Evolutionary conservation across 2,797 vertebrate species (phyloP).

Genomic region (Melopsittacus undulatus): DNA sequence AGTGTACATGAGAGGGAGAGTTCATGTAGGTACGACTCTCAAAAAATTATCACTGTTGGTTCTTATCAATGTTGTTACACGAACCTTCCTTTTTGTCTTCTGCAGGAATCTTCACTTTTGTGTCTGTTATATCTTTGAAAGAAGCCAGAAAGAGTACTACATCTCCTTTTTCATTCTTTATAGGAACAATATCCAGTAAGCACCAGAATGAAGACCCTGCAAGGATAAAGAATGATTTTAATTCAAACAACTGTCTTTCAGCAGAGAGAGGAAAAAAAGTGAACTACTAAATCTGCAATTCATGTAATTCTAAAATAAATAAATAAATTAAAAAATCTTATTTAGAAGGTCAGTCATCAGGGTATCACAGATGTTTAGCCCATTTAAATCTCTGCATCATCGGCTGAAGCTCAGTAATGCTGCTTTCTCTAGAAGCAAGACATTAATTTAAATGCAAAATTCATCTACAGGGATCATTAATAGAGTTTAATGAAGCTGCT

Average conservation of each 20-base stretch:
- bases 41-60: not conserved
- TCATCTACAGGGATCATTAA: constrained; percentile 55
- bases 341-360: constrained; percentile 64
- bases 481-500: constrained; percentile 63
- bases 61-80: constrained; percentile 62
- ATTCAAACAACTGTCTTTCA: constrained; percentile 16
- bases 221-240: constrained; percentile 53
- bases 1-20: not conserved
- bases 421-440: constrained; percentile 48
- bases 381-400: constrained; percentile 51
- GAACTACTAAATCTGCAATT: constrained; percentile 15
- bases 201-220: constrained; percentile 95
- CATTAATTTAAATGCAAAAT: constrained; percentile 65
- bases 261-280: not conserved
- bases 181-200: constrained; percentile 96
- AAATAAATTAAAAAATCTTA: not conserved
- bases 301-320: not conserved
- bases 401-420: constrained; percentile 48
- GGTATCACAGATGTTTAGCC: constrained; percentile 64
- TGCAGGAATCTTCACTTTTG: constrained; percentile 89
- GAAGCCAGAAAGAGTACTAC: constrained; percentile 97
- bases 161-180: constrained; percentile 98
- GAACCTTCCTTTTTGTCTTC: constrained; percentile 96
- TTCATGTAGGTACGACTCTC: not conserved
- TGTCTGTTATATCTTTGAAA: constrained; percentile 97